A percentile compares a stretch with the other conserved stretches of the same genome.
Conservation (phyloP, 2,888 invertebrate genomes). For the Cerastis rubricosa region DNA sequence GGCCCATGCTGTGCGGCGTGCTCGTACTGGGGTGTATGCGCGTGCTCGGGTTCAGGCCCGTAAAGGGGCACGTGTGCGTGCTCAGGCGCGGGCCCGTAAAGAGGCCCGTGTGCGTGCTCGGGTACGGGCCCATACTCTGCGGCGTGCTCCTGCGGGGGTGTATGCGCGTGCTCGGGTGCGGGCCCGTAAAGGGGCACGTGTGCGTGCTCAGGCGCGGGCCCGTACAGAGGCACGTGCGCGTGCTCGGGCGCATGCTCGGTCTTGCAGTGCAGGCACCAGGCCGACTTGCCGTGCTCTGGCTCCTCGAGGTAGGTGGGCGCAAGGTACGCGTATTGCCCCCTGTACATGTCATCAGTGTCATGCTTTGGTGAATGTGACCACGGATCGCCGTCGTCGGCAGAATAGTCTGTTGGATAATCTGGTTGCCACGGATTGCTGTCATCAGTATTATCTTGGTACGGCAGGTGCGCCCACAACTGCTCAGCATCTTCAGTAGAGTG, state of each 20-base stretch:
- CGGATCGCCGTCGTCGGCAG: constrained; percentile 28
- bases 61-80: too few relatives aligned
- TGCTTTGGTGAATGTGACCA: background rate
- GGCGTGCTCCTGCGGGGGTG: too few relatives aligned
- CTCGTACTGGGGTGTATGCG: background rate
- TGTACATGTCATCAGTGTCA: background rate
- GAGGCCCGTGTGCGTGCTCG: too few relatives aligned
- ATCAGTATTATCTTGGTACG: background rate
- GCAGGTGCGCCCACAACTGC: background rate
- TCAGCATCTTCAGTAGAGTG: constrained; percentile 29
- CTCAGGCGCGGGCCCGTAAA: too few relatives aligned
- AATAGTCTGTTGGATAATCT: constrained; percentile 37
- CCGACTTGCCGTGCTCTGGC: background rate
- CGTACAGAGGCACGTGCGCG: too few relatives aligned
- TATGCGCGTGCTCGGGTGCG: too few relatives aligned
- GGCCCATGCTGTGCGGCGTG: background rate
- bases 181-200: too few relatives aligned
- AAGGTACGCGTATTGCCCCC: background rate
- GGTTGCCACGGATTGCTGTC: constrained; percentile 19
- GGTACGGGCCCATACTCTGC: too few relatives aligned
- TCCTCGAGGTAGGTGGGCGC: background rate
- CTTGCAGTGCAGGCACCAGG: background rate
- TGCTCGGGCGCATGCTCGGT: background rate
- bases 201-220: too few relatives aligned
- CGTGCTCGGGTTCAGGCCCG: too few relatives aligned